Evolutionary conservation across 2,888 invertebrate species (phyloP), one percentile per base, ranked within the genome.

Genomic region (Uloborus plumipes): DNA sequence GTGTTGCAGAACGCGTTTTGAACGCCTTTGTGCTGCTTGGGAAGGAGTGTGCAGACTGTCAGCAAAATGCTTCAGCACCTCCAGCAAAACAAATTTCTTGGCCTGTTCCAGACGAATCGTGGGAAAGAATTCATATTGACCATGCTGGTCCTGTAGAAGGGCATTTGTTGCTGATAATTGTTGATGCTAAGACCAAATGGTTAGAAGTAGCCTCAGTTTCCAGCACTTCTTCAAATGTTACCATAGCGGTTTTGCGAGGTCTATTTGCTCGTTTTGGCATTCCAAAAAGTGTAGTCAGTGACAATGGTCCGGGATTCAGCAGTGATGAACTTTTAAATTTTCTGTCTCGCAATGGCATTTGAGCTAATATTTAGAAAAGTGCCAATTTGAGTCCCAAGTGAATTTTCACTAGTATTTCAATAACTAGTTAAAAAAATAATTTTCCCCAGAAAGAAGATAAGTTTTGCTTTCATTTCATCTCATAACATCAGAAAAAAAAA

Each of bases 131-230:
- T 6, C 89, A 90, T 86, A 86, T 89, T 18, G 90, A 90, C 85
- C 89, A 88, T 86, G 89, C 89, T 16, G 89, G 89, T 14, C 89
- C 88, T 47, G 83, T 88, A 55, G 61, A 86, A 9, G 87, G 86
- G 14, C 78, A 77, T 13, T 87, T 86, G 86, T 87, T 88, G 49
- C 79, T 89, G 6, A 85, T 90, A 18, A 84, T 89, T 11, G 87
- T 89, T 4, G 89, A 90, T 84, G 86, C 89, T 14, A 87, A 87
- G 84, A 89, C 89, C 0, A 90, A 90, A 80, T 90, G 89, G 89
- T 87, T 88, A 1, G 89, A 90, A 85, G 87, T 89, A 7, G 66
- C 85, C 3, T 20, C 62, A 14, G 85, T 86, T 73, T 51, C 51
- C 0, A 47, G 51, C 0, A 83, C 84, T 14, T 84, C 86, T 6